A percentile compares a stretch with the other conserved stretches of the same genome.
These are phyloP conservation scores for Hyphantria cunea DNA, from an alignment of 1,140 invertebrate genomes.

Conservation along the genomic window DNA sequence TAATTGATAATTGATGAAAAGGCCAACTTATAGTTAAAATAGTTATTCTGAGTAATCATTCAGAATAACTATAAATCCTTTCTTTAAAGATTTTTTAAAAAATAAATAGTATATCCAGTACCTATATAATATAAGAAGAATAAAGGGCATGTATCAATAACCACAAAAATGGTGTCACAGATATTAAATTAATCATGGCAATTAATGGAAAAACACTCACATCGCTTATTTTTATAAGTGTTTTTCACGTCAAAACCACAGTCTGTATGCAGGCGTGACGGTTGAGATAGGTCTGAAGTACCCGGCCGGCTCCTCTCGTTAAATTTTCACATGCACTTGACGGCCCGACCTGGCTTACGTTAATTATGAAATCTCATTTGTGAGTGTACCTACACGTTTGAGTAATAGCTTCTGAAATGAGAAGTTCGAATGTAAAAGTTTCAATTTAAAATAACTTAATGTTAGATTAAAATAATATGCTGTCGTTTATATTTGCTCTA, in stretches of 20 bases:
- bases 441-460: constrained; percentile 27
- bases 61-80: too few relatives aligned
- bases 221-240: constrained; percentile 38
- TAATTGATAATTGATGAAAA: too few relatives aligned
- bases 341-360: constrained; percentile 73
- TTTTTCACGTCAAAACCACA: constrained; percentile 46
- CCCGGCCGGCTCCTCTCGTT: constrained; percentile 64
- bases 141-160: too few relatives aligned
- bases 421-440: constrained; percentile 60
- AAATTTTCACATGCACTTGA: constrained; percentile 81
- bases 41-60: too few relatives aligned
- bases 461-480: too few relatives aligned
- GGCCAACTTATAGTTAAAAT: too few relatives aligned
- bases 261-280: constrained; percentile 34
- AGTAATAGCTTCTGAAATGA: constrained; percentile 72
- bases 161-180: too few relatives aligned
- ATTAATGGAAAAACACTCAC: constrained; percentile 24
- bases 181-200: too few relatives aligned
- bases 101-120: too few relatives aligned
- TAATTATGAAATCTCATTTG: constrained; percentile 81
- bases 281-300: constrained; percentile 61
- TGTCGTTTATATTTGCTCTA: too few relatives aligned
- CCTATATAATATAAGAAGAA: too few relatives aligned
- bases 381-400: constrained; percentile 72
- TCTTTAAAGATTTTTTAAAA: too few relatives aligned